These are phyloP conservation scores for Lepidocyrtoides sp. DNA, from an alignment of 2,888 invertebrate genomes.

Conservation along the genomic window DNA sequence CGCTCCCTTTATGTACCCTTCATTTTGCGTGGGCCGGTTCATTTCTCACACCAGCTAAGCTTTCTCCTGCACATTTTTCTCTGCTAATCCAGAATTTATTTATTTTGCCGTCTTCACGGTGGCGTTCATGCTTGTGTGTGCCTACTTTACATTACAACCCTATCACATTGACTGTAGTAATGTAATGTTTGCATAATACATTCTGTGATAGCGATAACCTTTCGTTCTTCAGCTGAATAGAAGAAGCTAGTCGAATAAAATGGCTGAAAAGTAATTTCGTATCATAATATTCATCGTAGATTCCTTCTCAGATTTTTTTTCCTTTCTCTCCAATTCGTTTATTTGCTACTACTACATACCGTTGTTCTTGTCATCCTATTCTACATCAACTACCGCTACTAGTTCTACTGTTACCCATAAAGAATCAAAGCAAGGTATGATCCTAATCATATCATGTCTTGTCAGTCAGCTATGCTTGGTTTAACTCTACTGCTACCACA, in stretches of 20 bases:
- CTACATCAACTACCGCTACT: too few species aligned
- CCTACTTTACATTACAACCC: neutral
- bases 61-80: neutral
- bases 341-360: neutral
- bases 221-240: neutral
- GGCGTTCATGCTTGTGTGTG: neutral
- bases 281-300: neutral
- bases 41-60: neutral
- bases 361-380: neutral
- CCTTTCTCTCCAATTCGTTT: neutral
- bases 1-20: neutral
- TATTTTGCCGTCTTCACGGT: neutral
- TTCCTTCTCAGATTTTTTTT: neutral
- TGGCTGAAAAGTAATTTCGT: neutral
- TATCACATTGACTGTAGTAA: neutral
- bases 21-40: neutral
- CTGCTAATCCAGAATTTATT: neutral
- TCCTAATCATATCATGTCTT: slow-evolving; percentile 8
- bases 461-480: slow-evolving; percentile 19
- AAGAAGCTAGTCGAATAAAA: neutral
- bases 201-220: neutral
- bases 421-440: neutral
- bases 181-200: neutral
- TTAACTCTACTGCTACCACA: neutral
- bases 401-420: too few species aligned